Evolutionary conservation across 2,113 vertebrate species (phyloP), one percentile per base, ranked within the genome.

Genomic region (Pleuronectes platessa): DNA sequence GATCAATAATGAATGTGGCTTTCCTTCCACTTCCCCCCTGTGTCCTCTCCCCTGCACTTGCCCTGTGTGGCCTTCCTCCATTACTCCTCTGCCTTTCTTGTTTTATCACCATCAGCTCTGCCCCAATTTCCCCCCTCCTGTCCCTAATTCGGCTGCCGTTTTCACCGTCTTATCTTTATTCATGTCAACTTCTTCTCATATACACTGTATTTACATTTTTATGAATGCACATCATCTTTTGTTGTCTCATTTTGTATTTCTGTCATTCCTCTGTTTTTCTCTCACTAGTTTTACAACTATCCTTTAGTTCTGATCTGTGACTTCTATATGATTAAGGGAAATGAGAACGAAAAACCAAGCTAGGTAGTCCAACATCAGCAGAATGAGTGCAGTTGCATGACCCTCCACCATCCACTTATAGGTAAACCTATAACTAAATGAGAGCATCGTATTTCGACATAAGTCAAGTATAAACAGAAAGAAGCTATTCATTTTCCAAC

Each of bases 1-100:
- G 64, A 93, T 93, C 85, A 93, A 91, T 92, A 90, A 92, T 93
- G 72, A 75, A 92, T 91, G 86, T 31, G 47, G 74, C 71, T 83
- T 82, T 86, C 78, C 82, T 86, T 83, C 78, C 81, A 68, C 75
- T 70, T 53, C 69, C 60, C 59, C 54, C 69, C 51, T n/a, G 56
- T 56, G 70, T 66, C 78, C 63, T 73, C 55, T 78, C 67, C 49
- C 12, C 67, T 65, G 9, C 69, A 54, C 40, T 7, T 9, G 55
- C 61, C 78, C 68, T 83, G 67, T 18, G 12, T 35, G 31, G 66
- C 79, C 83, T 72, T 54, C 81, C 61, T 79, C 71, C 71, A 35
- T 79, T 68, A 27, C 76, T 63, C 68, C 47, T 66, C 76, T 61
- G 31, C 62, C 51, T 62, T 31, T 81, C 37, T 63, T 63, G 66